A percentile compares a stretch with the other conserved stretches of the same genome.
phyloP scores from a whole-genome alignment of 2,888 invertebrate genomes.

The Notocelia uddmanniana region DNA sequence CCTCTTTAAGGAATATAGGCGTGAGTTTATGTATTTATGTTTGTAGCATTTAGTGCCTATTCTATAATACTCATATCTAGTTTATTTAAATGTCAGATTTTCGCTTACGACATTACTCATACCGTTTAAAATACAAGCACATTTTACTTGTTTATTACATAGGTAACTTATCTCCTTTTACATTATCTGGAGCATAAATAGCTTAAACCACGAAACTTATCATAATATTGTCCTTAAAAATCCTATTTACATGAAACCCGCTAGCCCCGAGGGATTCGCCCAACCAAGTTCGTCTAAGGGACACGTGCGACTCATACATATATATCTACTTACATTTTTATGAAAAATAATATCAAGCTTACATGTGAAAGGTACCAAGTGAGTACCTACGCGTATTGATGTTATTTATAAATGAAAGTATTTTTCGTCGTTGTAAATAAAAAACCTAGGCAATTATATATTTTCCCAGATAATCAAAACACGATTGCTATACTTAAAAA shows the following conservation, averaged over 20 bases:
- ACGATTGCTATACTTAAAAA: background rate
- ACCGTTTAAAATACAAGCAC: background rate
- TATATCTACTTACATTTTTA: constrained; percentile 30
- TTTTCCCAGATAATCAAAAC: background rate
- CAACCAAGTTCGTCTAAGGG: constrained; percentile 19
- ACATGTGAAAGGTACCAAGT: too few relatives aligned
- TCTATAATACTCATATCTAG: too few relatives aligned
- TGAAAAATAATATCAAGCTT: constrained; percentile 30
- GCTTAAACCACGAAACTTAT: constrained; percentile 25
- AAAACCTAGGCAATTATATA: background rate
- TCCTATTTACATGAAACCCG: constrained; percentile 29
- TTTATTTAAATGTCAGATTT: too few relatives aligned
- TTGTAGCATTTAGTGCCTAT: too few relatives aligned
- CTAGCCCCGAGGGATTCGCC: constrained; percentile 16
- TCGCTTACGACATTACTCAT: background rate
- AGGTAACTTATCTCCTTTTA: constrained; percentile 5
- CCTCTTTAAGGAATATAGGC: too few relatives aligned
- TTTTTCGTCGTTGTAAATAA: background rate
- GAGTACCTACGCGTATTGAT: background rate
- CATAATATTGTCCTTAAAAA: constrained; percentile 40
- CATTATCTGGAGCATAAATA: constrained; percentile 25
- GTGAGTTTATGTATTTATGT: too few relatives aligned
- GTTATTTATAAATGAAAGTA: background rate
- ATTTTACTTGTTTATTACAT: constrained; percentile 4
- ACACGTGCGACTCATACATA: constrained; percentile 36